Base-by-base conservation (phyloP, 2,113 vertebrate genomes). In the Percopsis transmontana region DNA sequence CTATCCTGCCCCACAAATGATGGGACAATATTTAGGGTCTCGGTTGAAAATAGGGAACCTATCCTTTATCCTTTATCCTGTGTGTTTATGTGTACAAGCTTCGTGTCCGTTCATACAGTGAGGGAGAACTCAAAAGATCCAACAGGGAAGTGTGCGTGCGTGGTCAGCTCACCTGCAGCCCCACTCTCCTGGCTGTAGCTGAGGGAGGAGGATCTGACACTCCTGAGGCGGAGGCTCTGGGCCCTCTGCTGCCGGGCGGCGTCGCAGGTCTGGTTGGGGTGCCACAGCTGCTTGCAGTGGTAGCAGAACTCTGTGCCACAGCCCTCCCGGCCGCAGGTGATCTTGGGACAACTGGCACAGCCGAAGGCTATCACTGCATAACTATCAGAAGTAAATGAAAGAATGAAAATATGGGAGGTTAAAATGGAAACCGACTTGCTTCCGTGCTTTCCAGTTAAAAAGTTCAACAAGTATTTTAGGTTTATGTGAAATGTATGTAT, bases 201-300 rank as follows among this genome's bases (percentile, higher is more conserved):
- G 60, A 98, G 95, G 0, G 97, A 98, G 0, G 97, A 98, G 0
- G 96, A 97, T 53, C 97, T 94, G 65, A 98, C 94, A 4, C 92
- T 95, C 72, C 96, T 92, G 41, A 99, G 89, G 40, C 95, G 92
- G 42, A 99, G 90, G 11, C 93, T 95, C 53, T 97, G 96, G 16
- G 96, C 96, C 72, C 97, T 92, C 81, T 99, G 96, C 53, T 98
- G 97, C 16, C 97, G 94, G 13, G 97, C 97, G 1, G 97, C 94
- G 81, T 99, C 97, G 0, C 97, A 99, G 1, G 97, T 99, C 90
- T 99, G 97, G 90, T 99, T 98, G 61, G 97, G 97, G 53, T 99
- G 97, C 97, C 97, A 99, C 58, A 99, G 96, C 83, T 99, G 97
- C 80, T 99, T 99, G 80, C 97, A 99, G 88, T 99, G 97, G 90